Base-by-base conservation (phyloP, 2,888 invertebrate genomes). In the Agrochola lychnidis region DNA sequence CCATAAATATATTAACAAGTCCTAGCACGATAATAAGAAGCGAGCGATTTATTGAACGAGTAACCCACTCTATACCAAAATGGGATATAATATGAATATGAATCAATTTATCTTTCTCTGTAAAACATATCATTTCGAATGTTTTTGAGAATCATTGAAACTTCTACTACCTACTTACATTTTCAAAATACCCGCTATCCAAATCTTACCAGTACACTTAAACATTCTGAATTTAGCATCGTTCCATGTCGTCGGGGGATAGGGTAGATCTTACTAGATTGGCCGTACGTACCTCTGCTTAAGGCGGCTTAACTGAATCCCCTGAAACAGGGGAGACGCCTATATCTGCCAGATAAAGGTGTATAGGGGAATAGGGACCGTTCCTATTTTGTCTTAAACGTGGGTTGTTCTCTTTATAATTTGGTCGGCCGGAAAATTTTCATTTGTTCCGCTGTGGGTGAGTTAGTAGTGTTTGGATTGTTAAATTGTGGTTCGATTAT, bases 301-400 rank as follows among this genome's bases (percentile, higher is more conserved):
- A 92, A 88, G 88, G 87, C 82, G 84, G 92, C 91, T 92, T 91
- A 91, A 80, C 81, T 45, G 79, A 82, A 88, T 87, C 89, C 84
- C 79, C 81, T 69, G 82, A 56, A 85, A 78, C 82, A 81, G 73
- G 83, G 86, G 86, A 73, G 84, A 70, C 64, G 83, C 75, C 79
- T 82, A 83, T 82, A 81, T 85, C 78, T 64, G 69, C 79, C 76
- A 78, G 83, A 85, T 88, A 87, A 85, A 88, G 79, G 78, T 81
- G 63, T 59, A n/a, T n/a, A 53, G 61, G 85, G 82, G 61, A 75
- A 36, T 57, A 81, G 68, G 57, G 82, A 57, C 57, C 64, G 57
- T 78, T 81, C 69, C 78, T 84, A 80, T 79, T 82, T 81, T 76
- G 71, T 73, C 71, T 78, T 82, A 79, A 83, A 77, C 71, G 76